Percentiles rank a stretch among this genome's conserved stretches.
phyloP scores from a whole-genome alignment of 1,140 invertebrate species.

The Lordiphosa mommai region DNA sequence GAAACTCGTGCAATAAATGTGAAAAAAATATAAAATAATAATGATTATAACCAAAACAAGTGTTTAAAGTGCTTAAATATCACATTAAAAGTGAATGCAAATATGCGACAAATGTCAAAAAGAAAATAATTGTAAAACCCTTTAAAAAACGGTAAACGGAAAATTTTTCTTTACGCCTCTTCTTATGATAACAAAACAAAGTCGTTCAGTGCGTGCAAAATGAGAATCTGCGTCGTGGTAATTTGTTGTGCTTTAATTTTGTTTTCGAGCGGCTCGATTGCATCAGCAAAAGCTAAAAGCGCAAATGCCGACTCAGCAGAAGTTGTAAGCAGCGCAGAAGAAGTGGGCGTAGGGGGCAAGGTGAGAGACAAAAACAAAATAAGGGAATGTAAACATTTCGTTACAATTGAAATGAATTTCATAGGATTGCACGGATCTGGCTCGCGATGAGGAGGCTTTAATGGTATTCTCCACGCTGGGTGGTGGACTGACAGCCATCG shows the following conservation, averaged over 20 bases:
- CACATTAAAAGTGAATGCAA: conserved; percentile 27
- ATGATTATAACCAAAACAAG: conserved; percentile 6
- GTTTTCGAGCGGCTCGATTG: conserved; percentile 57
- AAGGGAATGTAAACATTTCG: conserved; percentile 33
- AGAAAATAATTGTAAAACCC: conserved; percentile 25
- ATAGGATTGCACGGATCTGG: conserved; percentile 84
- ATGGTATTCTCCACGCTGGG: conserved; percentile 95
- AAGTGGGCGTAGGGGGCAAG: conserved; percentile 28
- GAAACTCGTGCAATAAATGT: conserved; percentile 23
- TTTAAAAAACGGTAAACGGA: conserved; percentile 24
- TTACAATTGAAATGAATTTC: conserved; percentile 15
- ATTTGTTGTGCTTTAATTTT: conserved; percentile 65
- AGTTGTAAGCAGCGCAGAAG: conserved; percentile 60
- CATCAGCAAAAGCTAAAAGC: conserved; percentile 58
- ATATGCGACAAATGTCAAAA: conserved; percentile 43
- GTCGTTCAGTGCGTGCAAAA: conserved; percentile 46
- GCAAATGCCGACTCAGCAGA: conserved; percentile 60
- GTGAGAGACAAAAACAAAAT: conserved; percentile 22
- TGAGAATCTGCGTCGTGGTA: conserved; percentile 58
- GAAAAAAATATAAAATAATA: neutral
- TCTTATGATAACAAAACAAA: conserved; percentile 15
- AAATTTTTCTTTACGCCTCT: conserved; percentile 15
- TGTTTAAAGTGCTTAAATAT: conserved; percentile 20
- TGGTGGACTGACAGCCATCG: conserved; percentile 92
- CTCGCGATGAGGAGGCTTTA: conserved; percentile 85